Conservation (phyloP, 2,888 invertebrate genomes). For the Pimpla rufipes region DNA sequence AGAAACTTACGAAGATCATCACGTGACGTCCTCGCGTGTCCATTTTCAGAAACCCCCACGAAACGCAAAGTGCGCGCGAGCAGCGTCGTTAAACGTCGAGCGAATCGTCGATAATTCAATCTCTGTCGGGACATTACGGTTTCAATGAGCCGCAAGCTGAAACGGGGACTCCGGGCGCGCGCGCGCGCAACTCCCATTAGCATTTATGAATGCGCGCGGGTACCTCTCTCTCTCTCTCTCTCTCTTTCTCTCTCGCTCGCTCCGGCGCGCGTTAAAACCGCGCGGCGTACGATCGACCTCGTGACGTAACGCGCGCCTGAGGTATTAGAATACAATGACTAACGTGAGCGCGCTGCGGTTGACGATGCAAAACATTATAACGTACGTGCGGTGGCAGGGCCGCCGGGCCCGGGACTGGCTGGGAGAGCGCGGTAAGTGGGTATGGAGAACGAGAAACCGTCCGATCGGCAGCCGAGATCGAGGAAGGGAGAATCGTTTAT, state of each 20-base stretch:
- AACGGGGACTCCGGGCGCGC: slow-evolving; percentile 21
- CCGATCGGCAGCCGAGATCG: slow-evolving; percentile 1
- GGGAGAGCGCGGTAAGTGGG: not conserved
- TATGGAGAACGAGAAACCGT: too few species aligned
- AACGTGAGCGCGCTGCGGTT: slow-evolving; percentile 50
- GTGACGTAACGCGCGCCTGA: slow-evolving; percentile 57
- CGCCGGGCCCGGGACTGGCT: not conserved
- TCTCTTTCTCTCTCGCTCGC: not conserved
- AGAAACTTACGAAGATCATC: too few species aligned
- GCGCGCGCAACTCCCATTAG: slow-evolving; percentile 39
- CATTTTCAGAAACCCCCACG: not conserved
- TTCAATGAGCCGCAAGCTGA: slow-evolving; percentile 39
- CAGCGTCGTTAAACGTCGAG: slow-evolving; percentile 20
- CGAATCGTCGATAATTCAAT: slow-evolving; percentile 51
- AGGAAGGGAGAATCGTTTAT: not conserved
- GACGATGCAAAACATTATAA: slow-evolving; percentile 37
- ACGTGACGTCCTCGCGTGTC: too few species aligned
- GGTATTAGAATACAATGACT: slow-evolving; percentile 67
- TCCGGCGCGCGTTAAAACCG: not conserved
- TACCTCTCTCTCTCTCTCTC: slow-evolving; percentile 20
- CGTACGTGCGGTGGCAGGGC: slow-evolving; percentile 49
- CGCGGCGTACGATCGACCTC: slow-evolving; percentile 44
- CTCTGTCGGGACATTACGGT: slow-evolving; percentile 33
- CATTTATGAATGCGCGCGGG: slow-evolving; percentile 62
- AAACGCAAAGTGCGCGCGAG: not conserved